These are phyloP conservation scores for Dermolepida albohirtum DNA, from an alignment of 2,888 invertebrate genomes.

Conservation along the genomic window DNA sequence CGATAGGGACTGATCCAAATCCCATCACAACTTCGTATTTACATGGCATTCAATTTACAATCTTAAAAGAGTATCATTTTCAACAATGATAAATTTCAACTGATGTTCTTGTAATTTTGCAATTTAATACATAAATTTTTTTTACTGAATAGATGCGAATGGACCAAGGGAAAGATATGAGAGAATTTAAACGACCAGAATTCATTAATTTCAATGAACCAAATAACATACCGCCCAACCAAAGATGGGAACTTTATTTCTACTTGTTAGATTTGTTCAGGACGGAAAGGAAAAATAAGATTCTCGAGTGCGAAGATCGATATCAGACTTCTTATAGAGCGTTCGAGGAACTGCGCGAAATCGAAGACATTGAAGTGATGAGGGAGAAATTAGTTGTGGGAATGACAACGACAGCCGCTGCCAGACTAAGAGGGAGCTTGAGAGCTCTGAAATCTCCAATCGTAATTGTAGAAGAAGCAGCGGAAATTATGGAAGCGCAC, in stretches of 20 bases:
- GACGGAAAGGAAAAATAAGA: conserved; percentile 46
- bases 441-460: conserved; percentile 73
- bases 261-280: conserved; percentile 55
- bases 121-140: too few species aligned
- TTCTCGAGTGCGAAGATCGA: conserved; percentile 47
- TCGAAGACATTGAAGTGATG: conserved; percentile 71
- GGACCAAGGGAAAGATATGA: conserved; percentile 41
- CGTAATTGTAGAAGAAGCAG: conserved; percentile 89
- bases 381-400: conserved; percentile 72
- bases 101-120: too few species aligned
- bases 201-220: conserved; percentile 51
- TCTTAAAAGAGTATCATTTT: too few species aligned
- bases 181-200: conserved; percentile 2
- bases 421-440: conserved; percentile 74
- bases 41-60: too few species aligned
- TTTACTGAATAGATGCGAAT: conserved; percentile 42
- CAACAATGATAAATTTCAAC: too few species aligned
- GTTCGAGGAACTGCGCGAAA: conserved; percentile 59
- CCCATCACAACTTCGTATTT: too few species aligned
- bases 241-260: conserved; percentile 60
- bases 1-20: too few species aligned
- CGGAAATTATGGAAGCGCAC: conserved; percentile 88
- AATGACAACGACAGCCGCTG: conserved; percentile 84
- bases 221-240: conserved; percentile 49
- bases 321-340: conserved; percentile 51